These are phyloP conservation scores for Trichonephila inaurata DNA, from an alignment of 1,140 invertebrate species.

Conservation along the genomic window DNA sequence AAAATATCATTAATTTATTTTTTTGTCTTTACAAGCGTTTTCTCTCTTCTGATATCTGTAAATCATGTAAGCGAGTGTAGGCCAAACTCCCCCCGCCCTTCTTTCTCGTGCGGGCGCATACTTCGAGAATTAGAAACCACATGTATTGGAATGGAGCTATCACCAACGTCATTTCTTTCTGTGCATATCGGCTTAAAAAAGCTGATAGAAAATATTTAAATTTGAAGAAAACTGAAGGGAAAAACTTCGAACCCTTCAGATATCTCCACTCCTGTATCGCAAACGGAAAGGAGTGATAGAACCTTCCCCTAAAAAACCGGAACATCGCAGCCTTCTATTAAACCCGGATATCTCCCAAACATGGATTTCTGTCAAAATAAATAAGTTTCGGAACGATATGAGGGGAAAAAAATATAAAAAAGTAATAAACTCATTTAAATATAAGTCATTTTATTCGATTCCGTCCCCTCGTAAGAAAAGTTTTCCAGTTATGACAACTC, in stretches of 20 bases:
- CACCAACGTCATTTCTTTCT: neutral
- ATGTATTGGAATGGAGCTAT: neutral
- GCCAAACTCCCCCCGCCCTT: too few relatives aligned
- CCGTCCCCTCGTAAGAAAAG: neutral
- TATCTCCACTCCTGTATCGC: neutral
- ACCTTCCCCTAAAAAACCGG: neutral
- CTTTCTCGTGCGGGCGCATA: too few relatives aligned
- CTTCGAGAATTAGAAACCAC: neutral
- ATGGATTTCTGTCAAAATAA: constrained; percentile 65
- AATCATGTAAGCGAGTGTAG: too few relatives aligned
- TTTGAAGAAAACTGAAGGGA: neutral
- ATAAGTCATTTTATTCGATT: constrained; percentile 37
- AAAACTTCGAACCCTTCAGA: neutral
- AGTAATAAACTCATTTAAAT: constrained; percentile 72
- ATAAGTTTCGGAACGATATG: constrained; percentile 36
- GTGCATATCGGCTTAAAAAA: neutral
- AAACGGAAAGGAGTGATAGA: neutral
- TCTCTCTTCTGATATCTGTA: too few relatives aligned
- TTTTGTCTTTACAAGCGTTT: too few relatives aligned
- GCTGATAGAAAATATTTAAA: constrained; percentile 43
- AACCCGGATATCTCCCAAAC: constrained; percentile 8
- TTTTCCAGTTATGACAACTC: constrained; percentile 48
- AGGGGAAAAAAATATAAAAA: neutral
- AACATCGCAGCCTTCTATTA: neutral
- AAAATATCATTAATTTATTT: too few relatives aligned